Evolutionary conservation across 2,888 invertebrate species (phyloP).

Genomic region (Megamerina dolium): DNA sequence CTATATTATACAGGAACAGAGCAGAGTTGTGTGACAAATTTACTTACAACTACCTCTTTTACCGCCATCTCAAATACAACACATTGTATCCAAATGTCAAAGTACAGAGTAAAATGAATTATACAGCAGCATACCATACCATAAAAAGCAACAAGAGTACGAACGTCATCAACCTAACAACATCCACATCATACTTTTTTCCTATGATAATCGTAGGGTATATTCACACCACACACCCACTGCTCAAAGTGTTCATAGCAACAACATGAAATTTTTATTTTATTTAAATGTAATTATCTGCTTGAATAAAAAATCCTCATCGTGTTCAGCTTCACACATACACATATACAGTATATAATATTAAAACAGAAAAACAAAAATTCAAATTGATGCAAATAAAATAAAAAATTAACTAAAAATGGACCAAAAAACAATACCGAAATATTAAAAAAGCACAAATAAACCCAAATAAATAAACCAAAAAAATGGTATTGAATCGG

Average conservation of each 20-base stretch:
- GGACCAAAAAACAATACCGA: not conserved
- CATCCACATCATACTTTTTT: too few species aligned
- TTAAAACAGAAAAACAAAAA: conserved; percentile 12
- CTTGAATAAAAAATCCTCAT: conserved; percentile 42
- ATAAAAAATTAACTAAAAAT: conserved; percentile 8
- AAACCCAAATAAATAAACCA: conserved; percentile 23
- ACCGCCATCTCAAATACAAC: too few species aligned
- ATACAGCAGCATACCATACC: too few species aligned
- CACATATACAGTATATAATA: conserved; percentile 16
- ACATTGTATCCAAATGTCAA: too few species aligned
- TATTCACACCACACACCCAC: too few species aligned
- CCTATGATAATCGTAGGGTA: too few species aligned
- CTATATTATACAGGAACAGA: too few species aligned
- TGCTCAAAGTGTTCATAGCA: conserved; percentile 11
- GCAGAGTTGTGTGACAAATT: too few species aligned
- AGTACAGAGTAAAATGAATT: too few species aligned
- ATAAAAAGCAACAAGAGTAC: too few species aligned
- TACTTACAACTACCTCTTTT: too few species aligned
- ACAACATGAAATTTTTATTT: conserved; percentile 46
- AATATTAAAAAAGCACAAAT: conserved; percentile 22
- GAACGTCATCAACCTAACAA: too few species aligned
- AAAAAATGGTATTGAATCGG: conserved; percentile 22
- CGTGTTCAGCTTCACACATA: conserved; percentile 34
- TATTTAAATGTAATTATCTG: conserved; percentile 50
- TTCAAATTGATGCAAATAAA: conserved; percentile 11